Evolutionary conservation across 2,888 invertebrate species (phyloP).

Genomic region (Synanthedon myopaeformis): DNA sequence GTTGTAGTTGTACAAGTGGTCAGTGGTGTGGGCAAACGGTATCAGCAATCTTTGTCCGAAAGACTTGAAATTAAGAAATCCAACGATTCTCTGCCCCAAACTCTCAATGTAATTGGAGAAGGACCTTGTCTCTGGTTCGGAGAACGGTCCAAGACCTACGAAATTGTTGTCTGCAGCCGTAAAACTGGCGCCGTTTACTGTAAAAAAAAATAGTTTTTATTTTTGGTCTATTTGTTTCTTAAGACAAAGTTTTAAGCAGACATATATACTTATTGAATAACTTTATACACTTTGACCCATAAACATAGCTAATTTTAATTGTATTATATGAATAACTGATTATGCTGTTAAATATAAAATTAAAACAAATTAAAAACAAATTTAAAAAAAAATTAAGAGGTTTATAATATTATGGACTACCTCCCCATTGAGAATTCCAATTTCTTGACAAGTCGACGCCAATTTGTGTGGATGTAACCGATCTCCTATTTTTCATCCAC

Average conservation of each 20-base stretch:
- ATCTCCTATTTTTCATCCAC: conserved; percentile 75
- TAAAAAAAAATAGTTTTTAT: conserved; percentile 9
- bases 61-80: conserved; percentile 73
- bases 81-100: conserved; percentile 45
- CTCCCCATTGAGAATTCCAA: conserved; percentile 74
- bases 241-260: too few species aligned
- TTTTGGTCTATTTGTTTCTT: neutral
- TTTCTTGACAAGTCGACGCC: conserved; percentile 76
- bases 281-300: too few species aligned
- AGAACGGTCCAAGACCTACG: conserved; percentile 66
- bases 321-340: too few species aligned
- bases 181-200: conserved; percentile 60
- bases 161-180: conserved; percentile 46
- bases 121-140: conserved; percentile 65
- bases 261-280: neutral
- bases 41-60: conserved; percentile 73
- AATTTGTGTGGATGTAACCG: conserved; percentile 32
- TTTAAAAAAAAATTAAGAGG: too few species aligned
- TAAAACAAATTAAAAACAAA: too few species aligned
- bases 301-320: too few species aligned
- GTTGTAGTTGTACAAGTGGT: conserved; percentile 53
- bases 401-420: conserved; percentile 15
- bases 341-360: too few species aligned
- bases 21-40: conserved; percentile 67
- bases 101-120: conserved; percentile 51